Evolutionary conservation across 2,113 vertebrate species (phyloP).

Genomic region (Hippocampus abdominalis): DNA sequence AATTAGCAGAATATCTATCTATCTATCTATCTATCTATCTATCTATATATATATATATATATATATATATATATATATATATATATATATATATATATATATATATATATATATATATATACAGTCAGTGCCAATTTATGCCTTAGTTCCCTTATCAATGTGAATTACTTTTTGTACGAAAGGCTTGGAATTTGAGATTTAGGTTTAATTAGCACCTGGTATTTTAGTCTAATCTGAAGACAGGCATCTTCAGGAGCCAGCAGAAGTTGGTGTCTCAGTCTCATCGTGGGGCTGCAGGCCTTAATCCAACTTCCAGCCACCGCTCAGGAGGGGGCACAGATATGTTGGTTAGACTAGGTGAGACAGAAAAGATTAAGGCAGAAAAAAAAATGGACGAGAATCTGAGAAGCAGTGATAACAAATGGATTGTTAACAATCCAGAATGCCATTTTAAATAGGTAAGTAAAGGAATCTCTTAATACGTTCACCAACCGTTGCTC

Average conservation of each 20-base stretch:
- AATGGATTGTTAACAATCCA: background rate
- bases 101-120: conserved; percentile 7
- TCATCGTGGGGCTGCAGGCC: conserved; percentile 57
- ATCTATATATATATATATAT: too few relatives aligned
- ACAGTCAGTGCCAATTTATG: background rate
- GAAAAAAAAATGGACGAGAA: conserved; percentile 38
- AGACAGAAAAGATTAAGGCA: conserved; percentile 50
- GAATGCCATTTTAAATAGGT: background rate
- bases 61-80: too few relatives aligned
- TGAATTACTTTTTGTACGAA: conserved; percentile 18
- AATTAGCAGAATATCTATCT: background rate
- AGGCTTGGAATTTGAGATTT: conserved; percentile 34
- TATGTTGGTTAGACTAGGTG: conserved; percentile 54
- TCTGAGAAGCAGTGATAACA: conserved; percentile 47
- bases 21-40: too few relatives aligned
- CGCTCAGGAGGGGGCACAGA: conserved; percentile 64
- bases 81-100: too few relatives aligned
- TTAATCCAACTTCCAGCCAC: conserved; percentile 68
- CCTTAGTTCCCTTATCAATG: conserved; percentile 11
- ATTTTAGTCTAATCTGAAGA: conserved; percentile 53
- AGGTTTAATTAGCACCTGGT: conserved; percentile 15
- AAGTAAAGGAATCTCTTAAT: background rate
- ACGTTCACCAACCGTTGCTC: background rate
- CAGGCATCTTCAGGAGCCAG: conserved; percentile 52
- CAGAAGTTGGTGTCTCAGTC: conserved; percentile 43